A percentile compares a stretch with the other conserved stretches of the same genome.
phyloP scores from a whole-genome alignment of 2,888 invertebrate species.

The Eugnorisma glareosa region DNA sequence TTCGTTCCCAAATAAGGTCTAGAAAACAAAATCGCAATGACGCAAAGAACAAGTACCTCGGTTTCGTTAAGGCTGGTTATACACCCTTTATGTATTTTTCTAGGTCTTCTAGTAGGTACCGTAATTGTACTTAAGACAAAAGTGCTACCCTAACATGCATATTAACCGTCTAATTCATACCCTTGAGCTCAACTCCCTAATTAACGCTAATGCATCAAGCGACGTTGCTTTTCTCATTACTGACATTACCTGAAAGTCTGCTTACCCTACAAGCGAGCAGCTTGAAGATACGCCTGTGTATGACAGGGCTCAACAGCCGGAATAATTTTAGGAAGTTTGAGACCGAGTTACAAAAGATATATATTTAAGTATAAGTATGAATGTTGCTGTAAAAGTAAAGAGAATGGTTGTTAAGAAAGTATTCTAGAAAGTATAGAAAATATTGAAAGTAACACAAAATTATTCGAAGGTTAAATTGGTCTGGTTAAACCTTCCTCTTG shows the following conservation, averaged over 20 bases:
- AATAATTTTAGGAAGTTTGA: conserved; percentile 43
- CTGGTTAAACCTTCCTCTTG: no score
- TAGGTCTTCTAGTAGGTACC: neutral
- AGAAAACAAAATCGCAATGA: no score
- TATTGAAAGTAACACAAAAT: neutral
- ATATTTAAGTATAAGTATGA: conserved; percentile 7
- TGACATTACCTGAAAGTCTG: neutral
- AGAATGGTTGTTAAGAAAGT: neutral
- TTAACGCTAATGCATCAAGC: conserved; percentile 8
- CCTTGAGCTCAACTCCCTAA: neutral
- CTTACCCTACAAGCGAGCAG: neutral
- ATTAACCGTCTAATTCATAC: neutral
- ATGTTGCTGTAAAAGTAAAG: conserved; percentile 7
- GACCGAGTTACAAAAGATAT: conserved; percentile 19
- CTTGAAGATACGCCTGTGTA: conserved; percentile 21
- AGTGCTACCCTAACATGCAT: neutral
- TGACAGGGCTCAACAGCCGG: conserved; percentile 47
- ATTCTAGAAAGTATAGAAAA: neutral
- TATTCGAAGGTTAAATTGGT: no score
- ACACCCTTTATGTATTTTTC: neutral
- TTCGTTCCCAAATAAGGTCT: no score
- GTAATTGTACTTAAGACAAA: neutral
- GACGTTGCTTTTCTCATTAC: neutral
- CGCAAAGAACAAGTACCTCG: no score
- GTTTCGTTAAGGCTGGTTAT: no score